These are phyloP conservation scores for Lasioglossum oenotherae DNA, from an alignment of 2,888 invertebrate genomes.

Conservation along the genomic window DNA sequence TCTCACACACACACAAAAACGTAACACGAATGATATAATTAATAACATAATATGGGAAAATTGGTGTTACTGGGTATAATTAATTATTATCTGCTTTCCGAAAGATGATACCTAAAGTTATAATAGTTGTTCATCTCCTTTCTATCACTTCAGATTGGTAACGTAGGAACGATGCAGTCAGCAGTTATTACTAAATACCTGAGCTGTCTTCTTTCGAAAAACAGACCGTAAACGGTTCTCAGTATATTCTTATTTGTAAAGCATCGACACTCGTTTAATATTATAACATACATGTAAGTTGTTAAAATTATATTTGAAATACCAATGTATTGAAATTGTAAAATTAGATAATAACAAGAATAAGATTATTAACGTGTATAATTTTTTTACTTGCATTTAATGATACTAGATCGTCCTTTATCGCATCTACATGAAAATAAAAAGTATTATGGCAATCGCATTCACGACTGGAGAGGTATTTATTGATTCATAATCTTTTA, in stretches of 20 bases:
- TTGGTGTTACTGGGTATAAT: slow-evolving; percentile 26
- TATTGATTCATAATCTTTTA: slow-evolving; percentile 9
- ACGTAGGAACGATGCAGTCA: too few species aligned
- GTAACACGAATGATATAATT: slow-evolving; percentile 31
- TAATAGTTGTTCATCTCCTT: neutral
- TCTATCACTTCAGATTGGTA: neutral
- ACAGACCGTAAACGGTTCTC: slow-evolving; percentile 12
- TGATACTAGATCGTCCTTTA: neutral
- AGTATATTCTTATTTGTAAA: slow-evolving; percentile 33
- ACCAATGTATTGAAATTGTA: slow-evolving; percentile 21
- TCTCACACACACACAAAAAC: neutral
- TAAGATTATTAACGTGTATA: neutral
- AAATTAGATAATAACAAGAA: slow-evolving; percentile 19
- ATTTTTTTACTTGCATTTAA: neutral
- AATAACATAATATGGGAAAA: slow-evolving; percentile 7
- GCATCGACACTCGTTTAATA: neutral
- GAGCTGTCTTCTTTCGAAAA: neutral
- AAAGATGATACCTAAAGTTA: neutral
- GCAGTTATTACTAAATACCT: neutral
- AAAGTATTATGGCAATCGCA: neutral
- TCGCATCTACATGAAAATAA: neutral
- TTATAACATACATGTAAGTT: slow-evolving; percentile 13
- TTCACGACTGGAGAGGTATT: neutral
- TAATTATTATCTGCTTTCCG: neutral
- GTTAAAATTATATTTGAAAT: slow-evolving; percentile 22